Percentiles rank a stretch among this genome's conserved stretches.
phyloP scores from a whole-genome alignment of 1,140 invertebrate species.

The Varroa destructor region DNA sequence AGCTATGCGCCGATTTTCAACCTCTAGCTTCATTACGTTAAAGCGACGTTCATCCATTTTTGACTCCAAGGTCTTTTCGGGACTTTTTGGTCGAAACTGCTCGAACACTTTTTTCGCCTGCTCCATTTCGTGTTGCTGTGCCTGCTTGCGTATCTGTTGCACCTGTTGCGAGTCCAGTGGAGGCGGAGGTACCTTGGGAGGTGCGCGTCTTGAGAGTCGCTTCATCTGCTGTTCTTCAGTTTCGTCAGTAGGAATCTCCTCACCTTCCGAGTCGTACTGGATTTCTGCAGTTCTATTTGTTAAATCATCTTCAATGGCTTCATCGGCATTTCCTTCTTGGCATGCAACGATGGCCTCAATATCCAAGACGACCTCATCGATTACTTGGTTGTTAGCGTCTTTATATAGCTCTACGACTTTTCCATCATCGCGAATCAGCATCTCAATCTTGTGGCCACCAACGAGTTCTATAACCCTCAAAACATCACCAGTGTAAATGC shows the following conservation, averaged over 20 bases:
- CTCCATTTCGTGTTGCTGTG: slow-evolving; percentile 3
- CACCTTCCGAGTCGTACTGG: slow-evolving; percentile 18
- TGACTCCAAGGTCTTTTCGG: not conserved
- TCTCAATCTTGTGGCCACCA: not conserved
- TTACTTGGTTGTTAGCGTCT: not conserved
- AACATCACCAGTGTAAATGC: not conserved
- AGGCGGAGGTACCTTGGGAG: slow-evolving; percentile 2
- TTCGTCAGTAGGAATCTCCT: slow-evolving; percentile 18
- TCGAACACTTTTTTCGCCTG: slow-evolving; percentile 14
- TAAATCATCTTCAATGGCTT: not conserved
- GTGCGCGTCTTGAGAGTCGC: not conserved
- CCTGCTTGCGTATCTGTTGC: slow-evolving; percentile 17
- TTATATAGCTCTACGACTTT: not conserved
- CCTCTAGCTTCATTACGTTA: slow-evolving; percentile 21
- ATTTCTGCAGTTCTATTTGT: not conserved
- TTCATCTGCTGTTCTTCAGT: not conserved
- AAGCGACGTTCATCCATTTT: slow-evolving; percentile 24
- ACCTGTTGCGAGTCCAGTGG: slow-evolving; percentile 15
- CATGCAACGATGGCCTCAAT: slow-evolving; percentile 7
- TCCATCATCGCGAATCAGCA: not conserved
- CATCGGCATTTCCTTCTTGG: not conserved
- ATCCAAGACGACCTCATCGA: not conserved
- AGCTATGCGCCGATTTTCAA: slow-evolving; percentile 4
- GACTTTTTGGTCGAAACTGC: slow-evolving; percentile 10
- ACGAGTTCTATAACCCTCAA: not conserved